Base-by-base conservation (phyloP, 2,888 invertebrate species). In the Caenorhabditis macrosperma region DNA sequence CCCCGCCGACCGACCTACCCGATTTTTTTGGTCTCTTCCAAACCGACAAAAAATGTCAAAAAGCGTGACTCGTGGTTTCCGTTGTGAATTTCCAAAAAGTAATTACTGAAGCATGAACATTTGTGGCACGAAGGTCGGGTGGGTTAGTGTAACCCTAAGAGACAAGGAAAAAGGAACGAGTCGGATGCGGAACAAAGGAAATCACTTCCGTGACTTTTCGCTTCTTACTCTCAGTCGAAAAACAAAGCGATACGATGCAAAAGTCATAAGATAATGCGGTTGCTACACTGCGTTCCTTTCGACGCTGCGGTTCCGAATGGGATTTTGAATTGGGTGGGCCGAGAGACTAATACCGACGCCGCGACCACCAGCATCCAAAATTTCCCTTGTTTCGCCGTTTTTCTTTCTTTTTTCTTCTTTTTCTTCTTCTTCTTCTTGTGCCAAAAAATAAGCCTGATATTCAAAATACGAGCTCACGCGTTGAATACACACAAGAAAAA, bases 31-130 rank as follows among this genome's bases (percentile, higher is more conserved):
- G 54, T 50, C 48, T 33, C 61, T 71, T 54, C 20, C 9, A 1
- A 28, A 28, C 9, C 20, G 10, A 52, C 20, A 4, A 55, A 71
- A 74, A 74, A 50, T 64, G 74, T 63, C 54, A n/a, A 17, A 30
- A 57, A 64, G 52, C 74, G 74, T 74, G 74, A 74, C 72, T 44
- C 52, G 28, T 41, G 60, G 33, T 54, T 52, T 55, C 50, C 44
- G 15, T 28, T 48, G 28, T 50, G 30, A 38, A 24, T 28, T 26
- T 26, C 63, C n/a, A 35, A 57, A n/a, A 64, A 72, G 63, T 64
- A 64, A 64, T 74, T 59, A 74, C 48, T 64, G 74, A 59, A 74
- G 74, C 64, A 64, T 74, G 74, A 74, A 64, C 26, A 57, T 20
- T 50, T 17, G 41, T 20, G 50, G 28, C 41, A 33, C 41, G 46